These are phyloP conservation scores for Melangyna quadrimaculata DNA, from an alignment of 2,888 invertebrate species.

Conservation along the genomic window DNA sequence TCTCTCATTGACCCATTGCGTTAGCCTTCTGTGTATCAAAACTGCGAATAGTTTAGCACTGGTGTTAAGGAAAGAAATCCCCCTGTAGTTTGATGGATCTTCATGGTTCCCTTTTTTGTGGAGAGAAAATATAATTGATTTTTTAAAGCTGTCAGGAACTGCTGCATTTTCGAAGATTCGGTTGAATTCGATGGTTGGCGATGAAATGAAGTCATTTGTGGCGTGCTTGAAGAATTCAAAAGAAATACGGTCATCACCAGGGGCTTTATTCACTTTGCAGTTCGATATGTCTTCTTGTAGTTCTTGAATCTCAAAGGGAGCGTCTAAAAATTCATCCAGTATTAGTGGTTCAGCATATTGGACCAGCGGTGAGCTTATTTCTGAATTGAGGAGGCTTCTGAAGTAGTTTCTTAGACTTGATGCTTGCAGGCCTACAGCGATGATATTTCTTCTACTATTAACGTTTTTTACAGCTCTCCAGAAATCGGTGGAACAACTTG, in stretches of 20 bases:
- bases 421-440: too few relatives aligned
- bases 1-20: neutral
- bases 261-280: neutral
- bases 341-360: too few relatives aligned
- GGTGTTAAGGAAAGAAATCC: neutral
- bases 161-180: neutral
- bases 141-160: too few relatives aligned
- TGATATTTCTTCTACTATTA: too few relatives aligned
- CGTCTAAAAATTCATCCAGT: neutral
- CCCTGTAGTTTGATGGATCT: neutral
- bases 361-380: too few relatives aligned
- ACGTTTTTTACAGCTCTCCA: too few relatives aligned
- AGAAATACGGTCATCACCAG: neutral
- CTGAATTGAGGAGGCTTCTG: too few relatives aligned
- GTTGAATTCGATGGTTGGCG: neutral
- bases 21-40: neutral
- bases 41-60: neutral
- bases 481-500: too few relatives aligned
- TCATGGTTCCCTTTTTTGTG: neutral
- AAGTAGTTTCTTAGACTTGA: too few relatives aligned
- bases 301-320: neutral
- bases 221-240: neutral
- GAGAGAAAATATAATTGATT: too few relatives aligned
- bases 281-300: neutral
- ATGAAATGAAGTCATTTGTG: neutral